A percentile compares a stretch with the other conserved stretches of the same genome.
Evolutionary conservation across 2,113 vertebrate species (phyloP).

Genomic region (Solea senegalensis): DNA sequence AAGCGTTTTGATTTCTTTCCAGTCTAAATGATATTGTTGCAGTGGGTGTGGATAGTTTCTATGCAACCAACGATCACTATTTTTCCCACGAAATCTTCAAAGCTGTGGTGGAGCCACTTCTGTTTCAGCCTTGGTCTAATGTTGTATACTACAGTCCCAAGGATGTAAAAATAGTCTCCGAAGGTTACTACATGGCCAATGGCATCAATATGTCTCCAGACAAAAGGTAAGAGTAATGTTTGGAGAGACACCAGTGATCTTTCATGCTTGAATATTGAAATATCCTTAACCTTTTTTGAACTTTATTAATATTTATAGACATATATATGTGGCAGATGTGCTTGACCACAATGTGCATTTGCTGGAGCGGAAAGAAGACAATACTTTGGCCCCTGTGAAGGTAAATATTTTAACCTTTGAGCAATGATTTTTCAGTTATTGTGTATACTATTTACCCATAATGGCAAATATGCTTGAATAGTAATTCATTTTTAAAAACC

Average conservation of each 20-base stretch:
- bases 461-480: neutral
- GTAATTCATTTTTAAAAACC: neutral
- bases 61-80: conserved; percentile 93
- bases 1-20: conserved; percentile 17
- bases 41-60: conserved; percentile 89
- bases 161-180: conserved; percentile 87
- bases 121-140: conserved; percentile 83
- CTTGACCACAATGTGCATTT: conserved; percentile 80
- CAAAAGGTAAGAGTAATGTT: conserved; percentile 74
- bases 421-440: neutral
- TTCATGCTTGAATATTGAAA: neutral
- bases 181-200: conserved; percentile 85
- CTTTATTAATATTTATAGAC: conserved; percentile 70
- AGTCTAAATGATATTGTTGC: conserved; percentile 93
- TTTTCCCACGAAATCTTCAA: conserved; percentile 68
- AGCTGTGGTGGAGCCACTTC: conserved; percentile 70
- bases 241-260: rapidly evolving
- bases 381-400: conserved; percentile 84
- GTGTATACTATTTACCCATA: neutral
- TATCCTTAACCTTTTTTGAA: neutral
- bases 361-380: conserved; percentile 84
- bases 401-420: conserved; percentile 69
- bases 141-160: conserved; percentile 90
- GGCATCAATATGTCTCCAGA: conserved; percentile 91
- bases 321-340: conserved; percentile 86